Evolutionary conservation across 2,888 invertebrate genomes (phyloP), one percentile per base, ranked within the genome.

Genomic region (Chymomyza amoena): DNA sequence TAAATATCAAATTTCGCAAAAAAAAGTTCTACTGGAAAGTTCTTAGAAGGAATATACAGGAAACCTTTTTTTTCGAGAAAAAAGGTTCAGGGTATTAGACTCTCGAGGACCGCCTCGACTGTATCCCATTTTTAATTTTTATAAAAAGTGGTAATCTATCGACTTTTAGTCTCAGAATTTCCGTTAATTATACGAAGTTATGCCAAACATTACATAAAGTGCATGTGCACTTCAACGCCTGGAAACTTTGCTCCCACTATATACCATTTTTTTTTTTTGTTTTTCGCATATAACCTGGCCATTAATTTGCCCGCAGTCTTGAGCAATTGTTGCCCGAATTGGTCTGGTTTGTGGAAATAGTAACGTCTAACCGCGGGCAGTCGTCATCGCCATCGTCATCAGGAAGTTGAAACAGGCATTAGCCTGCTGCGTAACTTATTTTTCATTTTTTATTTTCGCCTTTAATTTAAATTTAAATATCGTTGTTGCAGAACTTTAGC

Each of bases 331-430:
- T 80, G 67, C 68, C 39, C 13, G 39, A 13, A 45, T 13, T 45
- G 39, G 39, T 45, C 0, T 13, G 39, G 39, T 3, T 10, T 13
- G 13, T 45, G 39, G 39, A 10, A 10, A 10, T 13, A 13, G 13
- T 13, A 45, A 45, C 13, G 54, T 51, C 61, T 61, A 72, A 15
- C 36, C 54, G n/a, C 32, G 63, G 13, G 9, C n/a, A 25, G 25
- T 28, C 15, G 16, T 16, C 68, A 72, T 87, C 84, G 83, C 81
- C 82, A 78, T 80, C 82, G 83, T 81, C 82, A 78, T 81, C 80
- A 80, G 87, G 87, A 87, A 83, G 81, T 25, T 15, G 13, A 9
- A 15, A 20, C 20, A n/a, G n/a, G n/a, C n/a, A n/a, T n/a, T 57
- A 6, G 25, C 74, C 71, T 16, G 62, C 87, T 87, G 87, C 82